Percentiles rank a stretch among this genome's conserved stretches.
Evolutionary conservation across 2,888 invertebrate species (phyloP).

Genomic region (Caenorhabditis sinica): DNA sequence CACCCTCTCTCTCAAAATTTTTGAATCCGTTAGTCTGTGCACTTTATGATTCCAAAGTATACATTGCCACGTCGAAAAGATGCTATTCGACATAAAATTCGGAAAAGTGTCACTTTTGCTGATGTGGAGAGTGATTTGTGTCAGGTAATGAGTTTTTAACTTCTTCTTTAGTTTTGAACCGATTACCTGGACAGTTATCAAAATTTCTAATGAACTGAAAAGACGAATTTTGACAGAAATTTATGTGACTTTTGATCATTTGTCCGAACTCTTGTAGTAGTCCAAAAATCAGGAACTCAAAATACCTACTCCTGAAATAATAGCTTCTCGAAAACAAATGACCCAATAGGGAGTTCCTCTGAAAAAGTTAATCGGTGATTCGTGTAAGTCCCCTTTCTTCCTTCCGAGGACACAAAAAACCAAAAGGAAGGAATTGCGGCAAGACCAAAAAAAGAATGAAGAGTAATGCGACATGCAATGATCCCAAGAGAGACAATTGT

Average conservation of each 20-base stretch:
- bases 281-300: background rate
- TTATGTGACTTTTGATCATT: too few relatives aligned
- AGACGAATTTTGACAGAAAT: too few relatives aligned
- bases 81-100: constrained; percentile 52
- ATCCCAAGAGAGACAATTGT: constrained; percentile 61
- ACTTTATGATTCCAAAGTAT: constrained; percentile 60
- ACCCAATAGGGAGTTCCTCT: constrained; percentile 13
- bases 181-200: too few relatives aligned
- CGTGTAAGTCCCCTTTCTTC: constrained; percentile 9
- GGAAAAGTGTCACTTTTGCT: constrained; percentile 60
- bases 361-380: constrained; percentile 43
- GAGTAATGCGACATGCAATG: constrained; percentile 64
- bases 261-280: too few relatives aligned
- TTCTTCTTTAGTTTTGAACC: background rate
- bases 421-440: constrained; percentile 37
- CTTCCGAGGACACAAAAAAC: background rate
- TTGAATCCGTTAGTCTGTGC: constrained; percentile 47
- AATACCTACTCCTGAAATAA: background rate
- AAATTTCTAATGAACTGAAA: too few relatives aligned
- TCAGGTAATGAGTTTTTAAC: constrained; percentile 21
- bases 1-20: constrained; percentile 7
- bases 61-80: constrained; percentile 45
- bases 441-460: constrained; percentile 55
- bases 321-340: background rate
- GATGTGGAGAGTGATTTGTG: constrained; percentile 35